Evolutionary conservation across 1,140 invertebrate genomes (phyloP), one percentile per base, ranked within the genome.

Genomic region (Drosophila sproati): DNA sequence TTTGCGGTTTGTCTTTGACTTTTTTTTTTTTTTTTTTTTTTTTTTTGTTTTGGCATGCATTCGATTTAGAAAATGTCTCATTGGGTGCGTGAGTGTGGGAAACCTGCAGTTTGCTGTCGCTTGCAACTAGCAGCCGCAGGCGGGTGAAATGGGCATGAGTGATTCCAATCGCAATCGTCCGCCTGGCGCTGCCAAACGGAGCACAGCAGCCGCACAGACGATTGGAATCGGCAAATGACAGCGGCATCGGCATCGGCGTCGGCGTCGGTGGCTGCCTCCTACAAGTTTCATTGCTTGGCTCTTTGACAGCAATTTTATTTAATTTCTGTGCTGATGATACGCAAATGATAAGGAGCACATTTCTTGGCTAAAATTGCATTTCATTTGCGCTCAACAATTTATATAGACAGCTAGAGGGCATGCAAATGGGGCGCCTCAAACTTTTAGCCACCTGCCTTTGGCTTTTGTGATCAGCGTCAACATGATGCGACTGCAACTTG

Each of bases 1-100:
- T 82, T 87, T 88, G 85, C 86, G 85, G 85, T 88, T 88, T 88
- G 83, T 74, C 86, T 89, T 87, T 86, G 78, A 86, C 74, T 85
- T 72, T 60, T 67, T 80, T 77, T 78, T 59, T 62, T 64, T 66
- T 5, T 48, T 45, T 39, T 32, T 47, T 52, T 28, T 5, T 54
- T 20, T 59, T 67, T 77, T 89, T 12, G 12, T 12, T 12, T 89
- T 83, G 83, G 82, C 83, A 87, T 82, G 76, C 76, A 88, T 82
- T 79, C 66, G 72, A 71, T 75, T 75, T 70, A 75, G 74, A 73
- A 78, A 75, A 78, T 78, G 76, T 78, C 72, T 59, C 76, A 63
- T 66, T 64, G 66, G 67, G 70, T 88, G 85, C 83, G 83, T 89
- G 80, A 89, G 80, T 88, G 83, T 89, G 83, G 85, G 85, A 88